Conservation (phyloP, 2,797 vertebrate species). For the Benthosema pterotum region DNA sequence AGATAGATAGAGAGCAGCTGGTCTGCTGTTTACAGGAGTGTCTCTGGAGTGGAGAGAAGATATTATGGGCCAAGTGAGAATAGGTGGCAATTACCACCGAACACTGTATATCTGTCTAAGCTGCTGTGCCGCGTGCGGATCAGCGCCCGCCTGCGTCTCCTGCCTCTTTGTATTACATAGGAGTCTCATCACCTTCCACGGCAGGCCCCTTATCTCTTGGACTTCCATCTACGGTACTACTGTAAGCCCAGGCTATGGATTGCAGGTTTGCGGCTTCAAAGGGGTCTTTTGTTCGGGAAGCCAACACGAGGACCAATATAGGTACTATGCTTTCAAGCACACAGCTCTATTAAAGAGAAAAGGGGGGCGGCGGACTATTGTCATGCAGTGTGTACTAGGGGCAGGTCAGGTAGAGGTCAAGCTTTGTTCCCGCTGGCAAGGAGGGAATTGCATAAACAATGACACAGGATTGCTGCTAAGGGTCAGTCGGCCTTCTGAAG, state of each 20-base stretch:
- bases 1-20: too few relatives aligned
- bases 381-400: neutral
- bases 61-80: too few relatives aligned
- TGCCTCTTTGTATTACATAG: neutral
- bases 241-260: neutral
- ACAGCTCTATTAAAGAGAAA: neutral
- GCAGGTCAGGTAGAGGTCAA: neutral
- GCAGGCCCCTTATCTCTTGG: neutral
- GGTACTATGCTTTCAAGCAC: too few relatives aligned
- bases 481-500: neutral
- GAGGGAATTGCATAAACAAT: neutral
- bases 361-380: neutral
- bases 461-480: neutral
- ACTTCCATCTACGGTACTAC: slow-evolving; percentile 1
- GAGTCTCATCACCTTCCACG: neutral
- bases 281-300: too few relatives aligned
- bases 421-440: neutral
- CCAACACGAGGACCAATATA: too few relatives aligned
- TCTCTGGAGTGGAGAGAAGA: too few relatives aligned
- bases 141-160: neutral
- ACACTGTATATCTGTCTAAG: slow-evolving; percentile 7
- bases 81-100: neutral
- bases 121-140: neutral
- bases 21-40: too few relatives aligned
- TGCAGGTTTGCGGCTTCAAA: too few relatives aligned